Base-by-base conservation (phyloP, 2,113 vertebrate species). In the Melanostigma gelatinosum region DNA sequence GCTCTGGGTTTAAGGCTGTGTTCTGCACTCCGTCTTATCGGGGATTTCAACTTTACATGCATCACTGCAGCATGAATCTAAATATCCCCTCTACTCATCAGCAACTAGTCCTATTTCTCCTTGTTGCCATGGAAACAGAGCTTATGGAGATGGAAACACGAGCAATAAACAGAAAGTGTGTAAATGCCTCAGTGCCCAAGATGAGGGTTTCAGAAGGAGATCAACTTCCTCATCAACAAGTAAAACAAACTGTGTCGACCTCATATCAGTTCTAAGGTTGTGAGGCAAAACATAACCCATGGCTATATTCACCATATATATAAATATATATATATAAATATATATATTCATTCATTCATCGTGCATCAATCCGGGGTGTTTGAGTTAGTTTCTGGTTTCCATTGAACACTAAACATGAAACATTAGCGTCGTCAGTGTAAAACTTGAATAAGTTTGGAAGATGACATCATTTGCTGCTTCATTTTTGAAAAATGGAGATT, bases 121-220 rank as follows among this genome's bases (percentile, higher is more conserved):
- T 2, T 34, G 89, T 91, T 83, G 55, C 83, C 79, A 87, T 88
- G 77, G 89, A 83, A 89, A 93, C 85, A 8, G 75, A 27, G 83
- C 75, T 72, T 29, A 77, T 72, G 62, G 27, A 85, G 69, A 79
- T 74, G 55, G 62, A 71, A 83, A 79, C 40, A 50, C 29, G 80
- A 79, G 75, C 71, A 62, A 66, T 77, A 73, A 62, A 75, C 22
- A 75, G 74, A 80, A 78, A 82, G 42, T 46, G 58, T 38, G 18
- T 66, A n/a, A 75, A 80, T 69, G 78, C 68, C 44, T 74, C 81
- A 12, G 65, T 34, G 55, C 61, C 11, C 11, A 4, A 38, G 62
- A 77, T 48, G 66, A 66, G 50, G 29, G 29, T 58, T 74, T 72
- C 38, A 80, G 29, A 72, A 48, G 38, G 44, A 11, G 60, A 38